Evolutionary conservation across 2,888 invertebrate species (phyloP), one percentile per base, ranked within the genome.

Genomic region (Apotomis capreana): DNA sequence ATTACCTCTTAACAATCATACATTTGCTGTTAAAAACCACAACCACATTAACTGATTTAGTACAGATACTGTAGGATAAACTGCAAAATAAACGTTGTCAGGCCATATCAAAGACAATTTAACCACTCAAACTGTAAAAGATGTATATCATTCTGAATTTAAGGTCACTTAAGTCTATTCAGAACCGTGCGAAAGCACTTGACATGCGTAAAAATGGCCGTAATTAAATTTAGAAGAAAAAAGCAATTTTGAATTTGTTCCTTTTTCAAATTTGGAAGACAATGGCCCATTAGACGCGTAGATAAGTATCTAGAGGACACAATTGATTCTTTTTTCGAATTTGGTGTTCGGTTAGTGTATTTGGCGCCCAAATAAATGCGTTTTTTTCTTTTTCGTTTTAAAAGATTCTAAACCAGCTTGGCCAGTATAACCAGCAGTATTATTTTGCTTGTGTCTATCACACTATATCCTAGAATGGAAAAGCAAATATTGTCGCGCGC

Each of bases 161-260:
- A 36, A 65, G 6, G 65, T 46, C 65, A 26, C 55, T 46, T 65
- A n/a, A 8, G 55, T 3, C 57, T 26, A 15, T 65, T 57, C 46
- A 9, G 65, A 57, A 36, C 26, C 49, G 49, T n/a, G 36, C 9
- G 12, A 46, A 57, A 57, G 44, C 79, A 79, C 78, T 84, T 86
- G 89, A 88, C 88, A 87, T 87, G 86, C 85, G 86, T 91, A 91
- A 91, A 91, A 91, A 91, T 91, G 89, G 87, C 87, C 81, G 88
- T 87, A 91, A 91, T 91, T 91, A 91, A 90, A 88, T 83, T 83
- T 84, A 78, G 80, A 82, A 81, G 82, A 81, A 88, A 88, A 89
- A 86, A 87, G 84, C 83, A 81, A 80, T 84, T 84, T 79, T 77
- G 79, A 81, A 82, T 80, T 81, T 78, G 74, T 64, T 64, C 26